phyloP scores from a whole-genome alignment of 2,797 vertebrate species.

The Antennarius maculatus region DNA sequence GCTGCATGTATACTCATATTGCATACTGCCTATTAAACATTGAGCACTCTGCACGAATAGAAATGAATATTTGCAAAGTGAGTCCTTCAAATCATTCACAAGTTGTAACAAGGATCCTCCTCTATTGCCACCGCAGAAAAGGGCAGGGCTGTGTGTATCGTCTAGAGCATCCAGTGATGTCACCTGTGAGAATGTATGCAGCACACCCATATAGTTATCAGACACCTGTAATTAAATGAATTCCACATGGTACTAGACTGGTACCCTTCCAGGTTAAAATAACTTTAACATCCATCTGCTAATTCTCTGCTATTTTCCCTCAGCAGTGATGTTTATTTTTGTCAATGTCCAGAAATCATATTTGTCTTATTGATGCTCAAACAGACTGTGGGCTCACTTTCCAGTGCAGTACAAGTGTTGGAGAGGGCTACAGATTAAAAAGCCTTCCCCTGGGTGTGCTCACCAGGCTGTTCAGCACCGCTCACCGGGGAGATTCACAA shows the following conservation, averaged over 20 bases:
- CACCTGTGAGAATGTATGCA: conserved; percentile 37
- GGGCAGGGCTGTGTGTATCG: not conserved
- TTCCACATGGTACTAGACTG: conserved; percentile 14
- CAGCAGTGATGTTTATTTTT: conserved; percentile 29
- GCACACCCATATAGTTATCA: conserved; percentile 27
- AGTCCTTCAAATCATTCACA: conserved; percentile 51
- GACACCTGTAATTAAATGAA: conserved; percentile 18
- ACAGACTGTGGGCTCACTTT: conserved; percentile 66
- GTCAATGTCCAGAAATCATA: conserved; percentile 49
- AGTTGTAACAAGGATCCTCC: conserved; percentile 33
- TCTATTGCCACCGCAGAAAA: conserved; percentile 17
- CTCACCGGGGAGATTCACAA: conserved; percentile 78
- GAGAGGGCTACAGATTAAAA: conserved; percentile 79
- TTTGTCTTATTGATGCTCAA: conserved; percentile 64
- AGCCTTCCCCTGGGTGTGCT: conserved; percentile 74
- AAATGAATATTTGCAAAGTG: conserved; percentile 23
- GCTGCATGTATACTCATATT: conserved; percentile 29
- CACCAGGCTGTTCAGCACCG: conserved; percentile 71
- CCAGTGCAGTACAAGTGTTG: conserved; percentile 54
- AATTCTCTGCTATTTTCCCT: conserved; percentile 26
- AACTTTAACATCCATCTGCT: conserved; percentile 28
- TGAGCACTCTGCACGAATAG: conserved; percentile 19
- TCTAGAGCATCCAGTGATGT: conserved; percentile 21
- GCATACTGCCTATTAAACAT: conserved; percentile 25
- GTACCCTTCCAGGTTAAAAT: conserved; percentile 9